Evolutionary conservation across 2,888 invertebrate genomes (phyloP).

Genomic region (Drosophila diplacantha): DNA sequence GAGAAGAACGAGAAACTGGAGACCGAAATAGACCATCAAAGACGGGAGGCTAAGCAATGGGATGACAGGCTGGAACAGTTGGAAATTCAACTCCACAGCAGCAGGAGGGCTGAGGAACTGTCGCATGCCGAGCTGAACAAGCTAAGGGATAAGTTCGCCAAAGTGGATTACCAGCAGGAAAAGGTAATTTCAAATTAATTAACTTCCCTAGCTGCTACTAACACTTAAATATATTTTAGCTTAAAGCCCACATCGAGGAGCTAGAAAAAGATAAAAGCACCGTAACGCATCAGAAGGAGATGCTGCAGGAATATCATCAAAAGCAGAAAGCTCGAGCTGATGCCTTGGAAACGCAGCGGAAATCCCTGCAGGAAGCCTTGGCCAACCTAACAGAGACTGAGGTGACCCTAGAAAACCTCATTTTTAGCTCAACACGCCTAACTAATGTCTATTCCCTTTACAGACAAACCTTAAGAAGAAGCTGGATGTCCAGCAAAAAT

Average conservation of each 20-base stretch:
- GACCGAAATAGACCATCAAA: slow-evolving; percentile 75
- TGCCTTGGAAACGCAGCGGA: slow-evolving; percentile 80
- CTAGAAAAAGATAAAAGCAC: slow-evolving; percentile 81
- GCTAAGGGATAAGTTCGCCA: slow-evolving; percentile 77
- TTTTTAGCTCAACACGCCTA: background rate
- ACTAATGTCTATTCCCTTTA: background rate
- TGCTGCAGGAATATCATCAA: slow-evolving; percentile 79
- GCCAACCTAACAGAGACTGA: slow-evolving; percentile 80
- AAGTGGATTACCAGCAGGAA: slow-evolving; percentile 79
- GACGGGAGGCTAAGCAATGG: slow-evolving; percentile 25
- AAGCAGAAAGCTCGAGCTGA: slow-evolving; percentile 79
- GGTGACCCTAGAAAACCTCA: slow-evolving; percentile 75
- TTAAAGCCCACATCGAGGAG: slow-evolving; percentile 80
- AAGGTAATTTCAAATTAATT: slow-evolving; percentile 74
- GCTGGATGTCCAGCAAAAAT: slow-evolving; percentile 82
- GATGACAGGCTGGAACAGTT: slow-evolving; percentile 76
- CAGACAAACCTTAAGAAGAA: slow-evolving; percentile 80
- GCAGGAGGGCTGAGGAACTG: slow-evolving; percentile 75
- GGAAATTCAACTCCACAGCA: slow-evolving; percentile 74
- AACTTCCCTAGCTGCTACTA: no score
- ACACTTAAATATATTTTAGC: slow-evolving; percentile 43
- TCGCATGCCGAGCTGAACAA: slow-evolving; percentile 75
- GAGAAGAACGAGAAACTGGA: slow-evolving; percentile 82
- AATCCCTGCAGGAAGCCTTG: slow-evolving; percentile 79
- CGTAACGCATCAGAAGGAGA: slow-evolving; percentile 79